Percentiles rank a stretch among this genome's conserved stretches.
These are phyloP conservation scores for Sitta europaea DNA, from an alignment of 2,113 vertebrate genomes.

Conservation along the genomic window DNA sequence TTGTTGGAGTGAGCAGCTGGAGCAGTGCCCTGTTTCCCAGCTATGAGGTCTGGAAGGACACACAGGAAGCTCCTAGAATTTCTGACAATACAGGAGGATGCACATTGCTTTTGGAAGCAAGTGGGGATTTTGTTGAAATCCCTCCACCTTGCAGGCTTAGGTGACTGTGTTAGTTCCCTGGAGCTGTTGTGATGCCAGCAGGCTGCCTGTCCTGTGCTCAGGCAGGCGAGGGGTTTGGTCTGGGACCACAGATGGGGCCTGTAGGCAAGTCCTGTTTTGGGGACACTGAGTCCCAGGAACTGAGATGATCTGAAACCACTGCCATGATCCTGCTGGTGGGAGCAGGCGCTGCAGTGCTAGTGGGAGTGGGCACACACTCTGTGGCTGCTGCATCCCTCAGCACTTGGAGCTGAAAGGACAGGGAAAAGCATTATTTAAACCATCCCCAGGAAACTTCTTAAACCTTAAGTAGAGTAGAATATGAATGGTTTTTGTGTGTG, in stretches of 20 bases:
- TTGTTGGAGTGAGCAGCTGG: neutral
- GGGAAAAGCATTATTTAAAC: neutral
- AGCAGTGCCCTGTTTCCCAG: neutral
- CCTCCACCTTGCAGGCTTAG: rapidly evolving
- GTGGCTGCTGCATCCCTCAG: neutral
- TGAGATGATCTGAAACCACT: neutral
- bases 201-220: rapidly evolving
- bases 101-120: neutral
- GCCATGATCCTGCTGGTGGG: rapidly evolving
- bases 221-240: rapidly evolving
- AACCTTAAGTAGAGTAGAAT: neutral
- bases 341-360: rapidly evolving
- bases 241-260: neutral
- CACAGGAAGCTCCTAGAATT: neutral
- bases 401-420: neutral
- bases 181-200: rapidly evolving
- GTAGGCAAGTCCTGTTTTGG: neutral
- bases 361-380: rapidly evolving
- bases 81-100: neutral
- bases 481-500: neutral
- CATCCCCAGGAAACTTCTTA: neutral
- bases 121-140: neutral
- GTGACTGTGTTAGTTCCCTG: rapidly evolving
- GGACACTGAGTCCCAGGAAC: neutral
- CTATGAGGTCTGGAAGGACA: neutral